These are phyloP conservation scores for Rhopalosiphum nymphaeae DNA, from an alignment of 2,888 invertebrate genomes.

Conservation along the genomic window DNA sequence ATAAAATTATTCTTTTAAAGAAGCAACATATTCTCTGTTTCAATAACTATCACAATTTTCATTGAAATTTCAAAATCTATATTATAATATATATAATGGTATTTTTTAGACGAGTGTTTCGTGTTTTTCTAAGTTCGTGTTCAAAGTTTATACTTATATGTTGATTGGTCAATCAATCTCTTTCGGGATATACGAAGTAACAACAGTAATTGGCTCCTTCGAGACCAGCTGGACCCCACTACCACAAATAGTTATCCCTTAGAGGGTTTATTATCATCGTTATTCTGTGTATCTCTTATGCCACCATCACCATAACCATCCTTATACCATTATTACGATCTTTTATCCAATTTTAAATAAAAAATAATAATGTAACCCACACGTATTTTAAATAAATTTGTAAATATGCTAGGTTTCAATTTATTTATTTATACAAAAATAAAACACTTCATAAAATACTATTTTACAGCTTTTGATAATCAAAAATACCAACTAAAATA, in stretches of 20 bases:
- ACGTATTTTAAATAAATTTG: not conserved
- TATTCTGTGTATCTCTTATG: slow-evolving; percentile 26
- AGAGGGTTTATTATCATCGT: slow-evolving; percentile 55
- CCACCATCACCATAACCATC: slow-evolving; percentile 15
- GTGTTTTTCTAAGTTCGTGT: slow-evolving; percentile 16
- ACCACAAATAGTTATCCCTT: slow-evolving; percentile 45
- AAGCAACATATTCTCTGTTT: not conserved
- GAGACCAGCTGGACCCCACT: slow-evolving; percentile 60
- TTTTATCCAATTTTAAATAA: slow-evolving; percentile 7
- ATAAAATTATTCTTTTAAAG: not conserved
- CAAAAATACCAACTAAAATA: not conserved
- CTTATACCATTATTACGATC: slow-evolving; percentile 42
- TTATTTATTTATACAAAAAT: not conserved
- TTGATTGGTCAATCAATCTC: slow-evolving; percentile 63
- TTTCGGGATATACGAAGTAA: slow-evolving; percentile 49
- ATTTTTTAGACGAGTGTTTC: slow-evolving; percentile 27
- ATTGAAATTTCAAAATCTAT: not conserved
- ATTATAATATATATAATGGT: not conserved
- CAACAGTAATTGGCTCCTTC: slow-evolving; percentile 64
- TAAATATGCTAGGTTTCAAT: not conserved
- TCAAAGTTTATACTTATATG: slow-evolving; percentile 48
- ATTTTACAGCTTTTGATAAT: not conserved
- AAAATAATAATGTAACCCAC: not conserved
- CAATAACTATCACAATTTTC: not conserved
- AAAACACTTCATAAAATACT: not conserved